Evolutionary conservation across 1,140 invertebrate genomes (phyloP), one percentile per base, ranked within the genome.

Genomic region (Drosophila insularis): DNA sequence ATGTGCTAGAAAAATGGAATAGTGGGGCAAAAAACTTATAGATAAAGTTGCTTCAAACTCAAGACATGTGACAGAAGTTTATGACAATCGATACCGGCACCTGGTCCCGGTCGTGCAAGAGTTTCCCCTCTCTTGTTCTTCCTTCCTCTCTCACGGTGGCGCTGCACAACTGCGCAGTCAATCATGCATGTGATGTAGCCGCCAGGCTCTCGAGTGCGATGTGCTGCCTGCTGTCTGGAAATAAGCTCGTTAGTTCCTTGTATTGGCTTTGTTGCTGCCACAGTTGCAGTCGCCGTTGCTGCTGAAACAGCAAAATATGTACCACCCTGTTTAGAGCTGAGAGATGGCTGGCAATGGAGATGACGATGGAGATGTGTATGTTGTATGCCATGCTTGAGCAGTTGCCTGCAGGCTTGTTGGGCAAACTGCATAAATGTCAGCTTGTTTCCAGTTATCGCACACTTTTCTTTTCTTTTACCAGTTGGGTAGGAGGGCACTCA

Each of bases 361-460:
- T 19, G 17, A 17, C 10, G 10, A 17, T 43, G 1, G 66, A 71
- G 68, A 65, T 60, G 63, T 71, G 74, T 74, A 39, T 74, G 62
- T 71, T 63, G 68, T 65, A 43, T 76, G 71, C 81, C 82, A 61
- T 89, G 84, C 80, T 87, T 71, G 73, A 89, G 61, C 65, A 68
- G 78, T 74, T 80, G 84, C 84, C 80, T 78, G 77, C 77, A 80
- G 84, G 84, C 84, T 89, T 70, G 68, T 81, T 74, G 84, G 67
- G 80, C 84, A 78, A 87, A 87, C 80, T 87, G 84, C 84, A 87
- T 87, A 87, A 87, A 87, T 87, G 84, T 89, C 84, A 87, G 84
- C 84, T 87, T 89, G 84, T 82, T 89, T 89, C 76, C 82, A 89
- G 84, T 84, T 89, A 87, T 87, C 84, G 80, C 84, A 89, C 84